These are phyloP conservation scores for human DNA, from an alignment of 2,113 vertebrate genomes.

Conservation along the genomic window DNA sequence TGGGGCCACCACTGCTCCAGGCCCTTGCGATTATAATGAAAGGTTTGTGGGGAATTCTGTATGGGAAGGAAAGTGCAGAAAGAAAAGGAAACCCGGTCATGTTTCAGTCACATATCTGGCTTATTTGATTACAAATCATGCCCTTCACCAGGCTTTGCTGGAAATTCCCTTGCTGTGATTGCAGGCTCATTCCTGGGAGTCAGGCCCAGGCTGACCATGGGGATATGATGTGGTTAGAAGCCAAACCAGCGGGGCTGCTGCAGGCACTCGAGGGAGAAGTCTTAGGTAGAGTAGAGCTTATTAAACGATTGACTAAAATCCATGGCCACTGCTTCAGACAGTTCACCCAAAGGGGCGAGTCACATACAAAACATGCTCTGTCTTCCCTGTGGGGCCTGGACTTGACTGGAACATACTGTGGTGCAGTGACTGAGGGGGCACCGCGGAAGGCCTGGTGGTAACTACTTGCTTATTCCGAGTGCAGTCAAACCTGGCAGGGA, in stretches of 20 bases:
- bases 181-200: not conserved
- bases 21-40: not conserved
- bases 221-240: not conserved
- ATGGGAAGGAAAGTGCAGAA: not conserved
- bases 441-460: fast-evolving
- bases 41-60: not conserved
- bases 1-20: not conserved
- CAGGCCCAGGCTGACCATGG: no score
- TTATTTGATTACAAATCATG: no score
- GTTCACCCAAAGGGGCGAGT: not conserved
- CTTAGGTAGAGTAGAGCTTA: not conserved
- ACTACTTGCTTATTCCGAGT: not conserved
- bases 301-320: not conserved
- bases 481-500: not conserved
- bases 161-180: not conserved
- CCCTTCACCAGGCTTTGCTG: not conserved
- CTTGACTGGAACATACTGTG: no score
- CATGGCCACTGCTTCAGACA: not conserved
- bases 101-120: not conserved
- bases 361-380: not conserved
- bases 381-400: not conserved
- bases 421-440: not conserved
- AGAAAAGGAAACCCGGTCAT: not conserved
- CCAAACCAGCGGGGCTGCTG: not conserved
- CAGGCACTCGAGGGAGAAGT: not conserved